Evolutionary conservation across 2,113 vertebrate species (phyloP).

Genomic region (Marmota flaviventris): DNA sequence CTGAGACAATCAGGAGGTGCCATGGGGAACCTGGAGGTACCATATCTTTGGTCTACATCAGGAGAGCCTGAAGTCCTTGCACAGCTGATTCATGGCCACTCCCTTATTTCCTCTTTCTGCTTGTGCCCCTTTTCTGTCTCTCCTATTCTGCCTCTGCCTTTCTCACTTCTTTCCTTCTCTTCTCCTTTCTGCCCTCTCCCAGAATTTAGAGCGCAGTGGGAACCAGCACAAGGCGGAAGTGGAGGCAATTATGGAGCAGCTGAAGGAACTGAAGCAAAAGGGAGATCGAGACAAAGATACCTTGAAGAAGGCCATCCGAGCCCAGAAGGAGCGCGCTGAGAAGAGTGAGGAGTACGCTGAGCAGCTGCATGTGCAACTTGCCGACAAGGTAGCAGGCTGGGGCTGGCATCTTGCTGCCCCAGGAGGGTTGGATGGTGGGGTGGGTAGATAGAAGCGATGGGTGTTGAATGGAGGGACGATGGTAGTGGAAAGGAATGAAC

Average conservation of each 20-base stretch:
- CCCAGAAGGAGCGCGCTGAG: constrained; percentile 93
- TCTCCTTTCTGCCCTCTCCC: neutral
- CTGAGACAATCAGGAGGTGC: neutral
- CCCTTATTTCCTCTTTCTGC: fast-evolving
- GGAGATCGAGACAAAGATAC: constrained; percentile 90
- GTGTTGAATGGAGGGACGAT: fast-evolving
- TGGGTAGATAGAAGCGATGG: fast-evolving
- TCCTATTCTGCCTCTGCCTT: neutral
- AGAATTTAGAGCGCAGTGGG: constrained; percentile 93
- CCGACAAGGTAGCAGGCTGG: constrained; percentile 90
- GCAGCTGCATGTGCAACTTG: constrained; percentile 89
- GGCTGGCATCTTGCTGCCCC: neutral
- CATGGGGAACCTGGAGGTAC: neutral
- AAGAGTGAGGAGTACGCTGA: constrained; percentile 90
- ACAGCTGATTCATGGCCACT: neutral
- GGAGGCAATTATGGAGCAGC: constrained; percentile 88
- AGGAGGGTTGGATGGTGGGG: fast-evolving
- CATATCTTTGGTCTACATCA: neutral
- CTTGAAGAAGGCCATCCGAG: constrained; percentile 91
- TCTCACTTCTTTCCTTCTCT: neutral
- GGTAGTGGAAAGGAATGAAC: fast-evolving
- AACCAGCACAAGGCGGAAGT: constrained; percentile 90
- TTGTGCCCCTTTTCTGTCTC: neutral
- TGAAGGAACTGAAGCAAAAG: constrained; percentile 89
- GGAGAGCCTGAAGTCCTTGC: neutral